These are phyloP conservation scores for Idaea dimidiata DNA, from an alignment of 2,888 invertebrate genomes.

Conservation along the genomic window DNA sequence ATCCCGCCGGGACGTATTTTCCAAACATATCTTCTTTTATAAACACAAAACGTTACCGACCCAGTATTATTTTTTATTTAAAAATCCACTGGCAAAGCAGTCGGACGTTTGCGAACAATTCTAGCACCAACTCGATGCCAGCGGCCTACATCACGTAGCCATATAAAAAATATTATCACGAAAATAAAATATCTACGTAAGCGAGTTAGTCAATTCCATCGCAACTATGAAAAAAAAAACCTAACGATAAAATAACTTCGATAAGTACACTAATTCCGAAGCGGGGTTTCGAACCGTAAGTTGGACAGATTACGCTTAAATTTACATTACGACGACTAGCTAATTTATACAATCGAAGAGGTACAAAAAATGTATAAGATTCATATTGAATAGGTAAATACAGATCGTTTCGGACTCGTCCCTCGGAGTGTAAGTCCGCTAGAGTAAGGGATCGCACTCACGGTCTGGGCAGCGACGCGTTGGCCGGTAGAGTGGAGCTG, in stretches of 20 bases:
- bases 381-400: conserved; percentile 37
- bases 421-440: not conserved
- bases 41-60: not conserved
- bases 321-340: conserved; percentile 57
- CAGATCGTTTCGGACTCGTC: conserved; percentile 33
- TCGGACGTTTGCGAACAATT: conserved; percentile 19
- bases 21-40: not conserved
- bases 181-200: conserved; percentile 24
- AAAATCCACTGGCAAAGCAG: conserved; percentile 17
- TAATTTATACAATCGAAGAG: conserved; percentile 49
- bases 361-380: conserved; percentile 38
- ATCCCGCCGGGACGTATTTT: not conserved
- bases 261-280: conserved; percentile 59
- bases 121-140: conserved; percentile 28
- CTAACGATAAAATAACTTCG: conserved; percentile 33
- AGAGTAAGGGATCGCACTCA: conserved; percentile 35
- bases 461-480: conserved; percentile 86
- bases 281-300: conserved; percentile 48
- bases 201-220: conserved; percentile 31
- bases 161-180: conserved; percentile 24
- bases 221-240: conserved; percentile 24
- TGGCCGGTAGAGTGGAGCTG: conserved; percentile 93
- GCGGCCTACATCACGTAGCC: conserved; percentile 18
- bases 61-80: not conserved
- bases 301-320: conserved; percentile 54